Conservation (phyloP, 2,797 vertebrate species). For the Epinephelus coioides region DNA sequence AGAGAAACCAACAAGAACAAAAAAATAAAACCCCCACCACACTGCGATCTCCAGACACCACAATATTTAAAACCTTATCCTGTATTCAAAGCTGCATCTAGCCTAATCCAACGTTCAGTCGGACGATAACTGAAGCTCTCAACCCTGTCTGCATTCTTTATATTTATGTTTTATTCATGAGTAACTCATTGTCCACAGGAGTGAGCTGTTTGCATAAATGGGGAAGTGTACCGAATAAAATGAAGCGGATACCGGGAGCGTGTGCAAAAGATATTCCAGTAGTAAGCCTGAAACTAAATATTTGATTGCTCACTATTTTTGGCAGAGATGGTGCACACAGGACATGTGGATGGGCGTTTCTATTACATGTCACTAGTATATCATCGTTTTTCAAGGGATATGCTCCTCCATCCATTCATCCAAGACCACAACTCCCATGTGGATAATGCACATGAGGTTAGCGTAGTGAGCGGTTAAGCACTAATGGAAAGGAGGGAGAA, state of each 20-base stretch:
- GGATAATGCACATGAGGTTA: conserved; percentile 32
- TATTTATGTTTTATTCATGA: conserved; percentile 73
- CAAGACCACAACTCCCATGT: conserved; percentile 45
- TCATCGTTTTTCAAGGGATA: conserved; percentile 30
- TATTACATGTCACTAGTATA: conserved; percentile 20
- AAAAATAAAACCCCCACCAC: no score
- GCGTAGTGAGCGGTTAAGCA: conserved; percentile 40
- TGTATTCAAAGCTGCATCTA: conserved; percentile 26
- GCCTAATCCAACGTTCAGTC: conserved; percentile 34
- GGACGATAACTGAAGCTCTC: conserved; percentile 55
- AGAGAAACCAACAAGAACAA: background rate
- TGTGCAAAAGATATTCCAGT: conserved; percentile 42
- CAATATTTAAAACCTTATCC: conserved; percentile 11
- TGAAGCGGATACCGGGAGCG: conserved; percentile 35
- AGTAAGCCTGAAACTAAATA: conserved; percentile 61
- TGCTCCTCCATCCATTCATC: conserved; percentile 28
- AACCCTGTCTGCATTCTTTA: conserved; percentile 67
- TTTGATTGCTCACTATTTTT: conserved; percentile 63
- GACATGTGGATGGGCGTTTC: conserved; percentile 14
- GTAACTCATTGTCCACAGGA: conserved; percentile 66
- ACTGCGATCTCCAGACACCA: background rate
- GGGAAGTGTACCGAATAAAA: conserved; percentile 56
- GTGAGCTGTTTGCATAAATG: conserved; percentile 61
- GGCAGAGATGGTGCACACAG: conserved; percentile 4
- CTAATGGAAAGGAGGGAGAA: conserved; percentile 59